Percentiles rank a stretch among this genome's conserved stretches.
Evolutionary conservation across 2,797 vertebrate species (phyloP).

Genomic region (Hydrophis major): DNA sequence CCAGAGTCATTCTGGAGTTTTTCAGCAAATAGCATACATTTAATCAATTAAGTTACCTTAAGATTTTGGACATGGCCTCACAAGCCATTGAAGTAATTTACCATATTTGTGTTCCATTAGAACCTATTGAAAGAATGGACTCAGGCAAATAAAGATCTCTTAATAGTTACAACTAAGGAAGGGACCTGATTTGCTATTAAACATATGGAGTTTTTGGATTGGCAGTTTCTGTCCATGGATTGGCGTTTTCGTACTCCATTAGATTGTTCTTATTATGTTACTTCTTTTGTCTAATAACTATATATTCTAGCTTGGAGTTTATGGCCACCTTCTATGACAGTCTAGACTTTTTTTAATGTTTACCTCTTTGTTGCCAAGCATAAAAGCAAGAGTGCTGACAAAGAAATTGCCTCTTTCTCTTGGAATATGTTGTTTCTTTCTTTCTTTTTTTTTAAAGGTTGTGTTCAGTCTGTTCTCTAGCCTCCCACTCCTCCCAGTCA

Average conservation of each 20-base stretch:
- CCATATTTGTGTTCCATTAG: background rate
- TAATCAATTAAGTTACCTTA: background rate
- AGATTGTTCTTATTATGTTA: background rate
- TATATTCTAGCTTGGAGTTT: background rate
- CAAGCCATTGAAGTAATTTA: background rate
- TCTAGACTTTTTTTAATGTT: background rate
- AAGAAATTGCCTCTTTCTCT: background rate
- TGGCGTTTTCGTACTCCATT: background rate
- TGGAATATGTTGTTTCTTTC: background rate
- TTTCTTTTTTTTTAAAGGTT: background rate
- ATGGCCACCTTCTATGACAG: background rate
- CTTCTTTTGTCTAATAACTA: background rate
- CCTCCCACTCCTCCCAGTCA: background rate
- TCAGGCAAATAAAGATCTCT: background rate
- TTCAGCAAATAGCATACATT: background rate
- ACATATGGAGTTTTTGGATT: background rate
- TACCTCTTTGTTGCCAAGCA: background rate
- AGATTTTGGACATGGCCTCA: background rate
- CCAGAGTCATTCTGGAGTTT: background rate
- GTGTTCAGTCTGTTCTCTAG: slow-evolving; percentile 1
- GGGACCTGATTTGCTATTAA: background rate
- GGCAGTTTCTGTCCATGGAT: no score
- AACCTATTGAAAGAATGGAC: background rate
- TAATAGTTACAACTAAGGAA: background rate
- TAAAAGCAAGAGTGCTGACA: background rate